phyloP scores from a whole-genome alignment of 2,797 vertebrate genomes.

The Phrynocephalus vlangalii region DNA sequence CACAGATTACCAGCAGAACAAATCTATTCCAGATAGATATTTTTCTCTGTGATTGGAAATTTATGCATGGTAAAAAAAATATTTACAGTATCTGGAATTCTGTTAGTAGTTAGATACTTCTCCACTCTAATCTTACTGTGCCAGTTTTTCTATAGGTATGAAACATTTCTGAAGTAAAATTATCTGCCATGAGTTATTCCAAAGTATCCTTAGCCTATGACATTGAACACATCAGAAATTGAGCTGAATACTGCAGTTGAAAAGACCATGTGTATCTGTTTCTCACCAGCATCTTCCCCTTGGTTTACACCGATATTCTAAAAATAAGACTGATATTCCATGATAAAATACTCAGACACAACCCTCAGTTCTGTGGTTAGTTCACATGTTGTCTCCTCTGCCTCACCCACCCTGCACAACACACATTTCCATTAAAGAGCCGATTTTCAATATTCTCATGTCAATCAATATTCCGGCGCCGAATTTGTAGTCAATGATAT shows the following conservation, averaged over 20 bases:
- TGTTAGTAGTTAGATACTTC: background rate
- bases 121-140: background rate
- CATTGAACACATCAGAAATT: background rate
- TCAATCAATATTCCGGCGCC: background rate
- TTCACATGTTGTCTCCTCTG: background rate
- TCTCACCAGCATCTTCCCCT: background rate
- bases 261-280: too few relatives aligned
- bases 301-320: background rate
- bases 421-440: background rate
- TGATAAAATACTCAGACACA: background rate
- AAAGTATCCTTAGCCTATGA: background rate
- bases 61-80: too few relatives aligned
- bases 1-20: background rate
- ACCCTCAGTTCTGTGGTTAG: background rate
- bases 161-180: background rate
- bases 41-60: background rate
- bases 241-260: too few relatives aligned
- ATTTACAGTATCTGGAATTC: background rate
- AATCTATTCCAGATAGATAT: background rate
- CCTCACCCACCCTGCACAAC: too few relatives aligned
- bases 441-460: background rate
- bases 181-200: background rate
- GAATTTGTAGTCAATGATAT: background rate
- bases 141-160: background rate
- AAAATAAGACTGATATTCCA: background rate